A percentile compares a stretch with the other conserved stretches of the same genome.
Evolutionary conservation across 2,113 vertebrate genomes (phyloP).

Genomic region (Fulmarus glacialis): DNA sequence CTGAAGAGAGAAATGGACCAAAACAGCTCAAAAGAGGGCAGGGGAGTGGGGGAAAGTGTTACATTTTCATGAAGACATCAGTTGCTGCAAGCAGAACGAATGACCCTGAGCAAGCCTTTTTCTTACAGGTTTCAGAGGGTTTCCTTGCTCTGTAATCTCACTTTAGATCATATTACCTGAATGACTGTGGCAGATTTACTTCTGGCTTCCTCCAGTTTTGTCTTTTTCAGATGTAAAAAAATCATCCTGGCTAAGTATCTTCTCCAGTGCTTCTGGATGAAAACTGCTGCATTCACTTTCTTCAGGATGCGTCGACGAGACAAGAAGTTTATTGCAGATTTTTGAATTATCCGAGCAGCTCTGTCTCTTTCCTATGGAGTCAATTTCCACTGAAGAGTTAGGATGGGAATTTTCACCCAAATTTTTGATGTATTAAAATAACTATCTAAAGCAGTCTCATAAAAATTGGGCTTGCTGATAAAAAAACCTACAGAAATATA

Average conservation of each 20-base stretch:
- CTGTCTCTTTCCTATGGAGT: conserved; percentile 77
- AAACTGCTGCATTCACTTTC: conserved; percentile 65
- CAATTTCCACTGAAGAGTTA: not conserved
- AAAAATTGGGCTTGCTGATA: not conserved
- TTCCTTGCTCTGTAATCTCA: not conserved
- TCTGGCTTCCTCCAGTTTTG: conserved; percentile 64
- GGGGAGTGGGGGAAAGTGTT: rapidly evolving
- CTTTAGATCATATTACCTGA: conserved; percentile 77
- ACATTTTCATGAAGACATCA: not conserved
- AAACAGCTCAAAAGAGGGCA: not conserved
- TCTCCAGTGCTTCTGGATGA: conserved; percentile 86
- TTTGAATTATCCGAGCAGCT: conserved; percentile 83
- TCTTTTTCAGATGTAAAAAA: conserved; percentile 67
- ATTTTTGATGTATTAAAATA: not conserved
- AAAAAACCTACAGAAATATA: not conserved
- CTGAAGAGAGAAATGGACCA: not conserved
- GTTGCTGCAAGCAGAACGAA: not conserved
- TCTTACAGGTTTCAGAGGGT: not conserved
- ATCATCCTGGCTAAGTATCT: conserved; percentile 66
- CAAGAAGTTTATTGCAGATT: conserved; percentile 72
- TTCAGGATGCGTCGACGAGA: conserved; percentile 49
- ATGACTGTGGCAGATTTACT: conserved; percentile 79
- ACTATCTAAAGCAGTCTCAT: not conserved
- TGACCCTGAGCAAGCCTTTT: not conserved
- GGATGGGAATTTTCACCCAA: not conserved